Evolutionary conservation across 64 coral and sea anemone genomes (phyloP), one percentile per base, ranked within the genome.

Genomic region (Montipora foliosa): DNA sequence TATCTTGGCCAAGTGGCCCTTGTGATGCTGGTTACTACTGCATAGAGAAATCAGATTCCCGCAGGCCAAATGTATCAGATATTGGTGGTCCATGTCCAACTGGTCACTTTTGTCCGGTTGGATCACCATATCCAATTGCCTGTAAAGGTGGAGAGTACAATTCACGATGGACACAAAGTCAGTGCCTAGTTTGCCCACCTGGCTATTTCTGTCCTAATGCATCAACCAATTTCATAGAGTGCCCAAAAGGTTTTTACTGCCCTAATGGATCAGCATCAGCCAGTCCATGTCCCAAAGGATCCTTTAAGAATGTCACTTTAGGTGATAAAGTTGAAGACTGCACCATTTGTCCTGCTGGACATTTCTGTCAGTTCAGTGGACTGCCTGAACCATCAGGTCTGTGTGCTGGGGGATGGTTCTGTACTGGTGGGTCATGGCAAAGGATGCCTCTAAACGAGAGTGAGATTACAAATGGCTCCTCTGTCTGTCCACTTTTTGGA

Each of bases 131-230:
- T 50, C 98, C 98, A 45, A 59, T 89, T 29, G 84, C 89, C 4
- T 99, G 98, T 70, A 92, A 72, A 48, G 92, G 95, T 66, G 98
- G 98, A 14, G 74, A 89, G 52, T 99, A 94, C 77, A 96, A 96
- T 70, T 94, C 98, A 1, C 89, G 79, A 47, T 96, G 95, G 95
- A 89, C 91, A 61, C 88, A 99, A 60, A 94, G 92, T 75, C 46
- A 91, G 8, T 99, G 98, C 44, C 74, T 61, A 57, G 74, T 89
- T 49, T 99, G 98, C 44, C 95, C 94, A 16, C 89, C 88, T 73
- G 98, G 98, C 19, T 88, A 94, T 82, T 99, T 99, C 86, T 99
- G 98, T 71, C 98, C 95, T 5, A 99, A 99, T 95, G 98, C 98
- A 11, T 96, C 98, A 7, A 93, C 84, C 8, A 89, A 83, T 7